Base-by-base conservation (phyloP, 2,888 invertebrate species). In the Catocala sponsa region DNA sequence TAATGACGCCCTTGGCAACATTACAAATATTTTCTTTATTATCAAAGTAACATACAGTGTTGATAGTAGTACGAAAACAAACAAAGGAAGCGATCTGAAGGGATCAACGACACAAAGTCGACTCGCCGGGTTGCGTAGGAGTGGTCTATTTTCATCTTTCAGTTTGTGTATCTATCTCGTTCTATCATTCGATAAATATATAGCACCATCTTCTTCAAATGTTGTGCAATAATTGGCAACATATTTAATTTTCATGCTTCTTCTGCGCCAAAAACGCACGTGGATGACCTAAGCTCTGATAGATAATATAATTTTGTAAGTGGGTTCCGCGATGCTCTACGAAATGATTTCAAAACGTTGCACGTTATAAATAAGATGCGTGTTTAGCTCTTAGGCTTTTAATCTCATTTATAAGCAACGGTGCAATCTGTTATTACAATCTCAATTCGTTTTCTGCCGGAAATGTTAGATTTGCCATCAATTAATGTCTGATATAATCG, bases 211-310 rank as follows among this genome's bases (percentile, higher is more conserved):
- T 79, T 85, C 60, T 70, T 74, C 72, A 57, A 68, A 65, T 79
- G 86, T 93, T 92, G 91, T 90, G 94, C 84, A 94, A 94, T 83
- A 83, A 91, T 94, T 94, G 94, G 92, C 94, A 91, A 84, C 82
- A 76, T 75, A 70, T 83, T 79, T 85, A 82, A 88, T 87, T 88
- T 86, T 85, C 82, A 76, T 72, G 72, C 73, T 69, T 76, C 72
- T 63, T 72, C 76, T 80, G 84, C 90, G 92, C 91, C 91, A 92
- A 92, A 87, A 87, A 83, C 81, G 87, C 91, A 93, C 92, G 91
- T 91, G 91, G 83, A 82, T 83, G 86, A 86, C 85, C 85, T 74
- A 85, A 59, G 74, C 72, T 74, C 67, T 63, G 75, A 74, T 79
- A 75, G 76, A 78, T 80, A 78, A 74, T 74, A 71, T 70, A 35